Percentiles rank a stretch among this genome's conserved stretches.
These are phyloP conservation scores for Baronia brevicornis DNA, from an alignment of 2,888 invertebrate species.

Conservation along the genomic window DNA sequence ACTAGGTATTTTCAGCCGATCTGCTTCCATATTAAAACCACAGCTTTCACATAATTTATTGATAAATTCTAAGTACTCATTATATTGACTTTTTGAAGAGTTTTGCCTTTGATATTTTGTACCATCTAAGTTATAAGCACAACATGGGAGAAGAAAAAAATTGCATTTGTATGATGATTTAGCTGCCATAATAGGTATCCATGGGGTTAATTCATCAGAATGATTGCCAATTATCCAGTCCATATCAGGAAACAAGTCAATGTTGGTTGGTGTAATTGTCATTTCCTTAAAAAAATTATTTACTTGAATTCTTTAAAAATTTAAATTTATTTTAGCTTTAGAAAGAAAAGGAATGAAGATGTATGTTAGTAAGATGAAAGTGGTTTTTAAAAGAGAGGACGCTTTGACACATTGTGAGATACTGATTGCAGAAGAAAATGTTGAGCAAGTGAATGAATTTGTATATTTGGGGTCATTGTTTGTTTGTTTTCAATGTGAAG, in stretches of 20 bases:
- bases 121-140: slow-evolving; percentile 93
- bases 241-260: slow-evolving; percentile 79
- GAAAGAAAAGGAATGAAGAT: too few species aligned
- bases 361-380: too few species aligned
- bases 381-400: too few species aligned
- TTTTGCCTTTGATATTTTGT: slow-evolving; percentile 85
- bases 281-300: slow-evolving; percentile 70
- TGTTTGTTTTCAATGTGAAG: too few species aligned
- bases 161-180: slow-evolving; percentile 82
- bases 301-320: too few species aligned
- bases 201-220: slow-evolving; percentile 98
- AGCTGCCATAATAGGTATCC: slow-evolving; percentile 95
- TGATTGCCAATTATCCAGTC: slow-evolving; percentile 99
- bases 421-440: too few species aligned
- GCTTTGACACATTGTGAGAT: too few species aligned
- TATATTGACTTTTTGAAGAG: slow-evolving; percentile 84
- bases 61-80: slow-evolving; percentile 82
- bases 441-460: too few species aligned
- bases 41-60: slow-evolving; percentile 77
- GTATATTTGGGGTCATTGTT: too few species aligned
- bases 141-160: slow-evolving; percentile 96
- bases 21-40: slow-evolving; percentile 84
- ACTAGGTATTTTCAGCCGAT: slow-evolving; percentile 96
- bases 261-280: slow-evolving; percentile 81
- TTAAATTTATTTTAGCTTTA: too few species aligned